phyloP scores from a whole-genome alignment of 2,888 invertebrate genomes.

The Cataglyphis cursor region DNA sequence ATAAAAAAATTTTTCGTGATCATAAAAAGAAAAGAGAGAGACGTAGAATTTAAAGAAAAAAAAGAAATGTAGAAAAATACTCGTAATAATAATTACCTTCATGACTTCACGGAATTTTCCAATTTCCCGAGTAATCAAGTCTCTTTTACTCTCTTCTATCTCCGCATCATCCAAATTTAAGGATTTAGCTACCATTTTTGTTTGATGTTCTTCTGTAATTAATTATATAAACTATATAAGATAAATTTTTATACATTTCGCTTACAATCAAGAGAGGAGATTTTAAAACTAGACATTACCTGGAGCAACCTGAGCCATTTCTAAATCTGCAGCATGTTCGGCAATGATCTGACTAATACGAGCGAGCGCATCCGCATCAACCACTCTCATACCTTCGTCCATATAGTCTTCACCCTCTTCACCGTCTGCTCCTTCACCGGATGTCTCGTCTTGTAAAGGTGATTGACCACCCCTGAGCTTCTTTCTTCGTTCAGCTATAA shows the following conservation, averaged over 20 bases:
- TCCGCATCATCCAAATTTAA: conserved; percentile 92
- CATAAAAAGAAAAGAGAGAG: conserved; percentile 65
- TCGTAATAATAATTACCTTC: conserved; percentile 91
- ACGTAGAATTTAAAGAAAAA: conserved; percentile 54
- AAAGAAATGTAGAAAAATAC: conserved; percentile 49
- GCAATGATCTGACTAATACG: conserved; percentile 93
- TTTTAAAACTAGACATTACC: conserved; percentile 72
- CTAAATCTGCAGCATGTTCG: conserved; percentile 89
- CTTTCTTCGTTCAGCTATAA: conserved; percentile 89
- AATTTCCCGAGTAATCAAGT: conserved; percentile 98
- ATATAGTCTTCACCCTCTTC: conserved; percentile 90
- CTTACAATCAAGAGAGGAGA: background rate
- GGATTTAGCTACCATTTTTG: conserved; percentile 83
- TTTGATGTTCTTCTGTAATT: conserved; percentile 89
- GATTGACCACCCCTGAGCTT: conserved; percentile 88
- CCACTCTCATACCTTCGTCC: conserved; percentile 92
- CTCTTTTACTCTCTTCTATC: conserved; percentile 98
- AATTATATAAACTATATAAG: background rate
- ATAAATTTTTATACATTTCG: background rate
- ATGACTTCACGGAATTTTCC: conserved; percentile 98
- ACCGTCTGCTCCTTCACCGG: conserved; percentile 88
- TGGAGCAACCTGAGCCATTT: conserved; percentile 83
- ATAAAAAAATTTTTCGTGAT: conserved; percentile 49
- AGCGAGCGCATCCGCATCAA: conserved; percentile 92
- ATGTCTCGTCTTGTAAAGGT: conserved; percentile 88